Conservation (phyloP, 2,113 vertebrate species). For the Aplodontia rufa region DNA sequence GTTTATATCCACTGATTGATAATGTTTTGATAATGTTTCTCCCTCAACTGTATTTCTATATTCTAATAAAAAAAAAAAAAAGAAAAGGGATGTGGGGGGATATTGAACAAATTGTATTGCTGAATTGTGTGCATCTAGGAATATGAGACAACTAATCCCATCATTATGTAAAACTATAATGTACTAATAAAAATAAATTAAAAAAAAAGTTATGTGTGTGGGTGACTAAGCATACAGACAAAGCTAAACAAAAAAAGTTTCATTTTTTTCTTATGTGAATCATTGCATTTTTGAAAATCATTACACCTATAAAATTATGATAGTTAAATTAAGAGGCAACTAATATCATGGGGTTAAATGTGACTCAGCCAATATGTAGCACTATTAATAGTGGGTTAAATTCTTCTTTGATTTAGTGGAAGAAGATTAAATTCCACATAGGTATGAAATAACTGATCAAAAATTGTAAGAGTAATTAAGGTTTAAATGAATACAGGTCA, state of each 20-base stretch:
- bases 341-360: background rate
- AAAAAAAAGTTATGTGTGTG: too few species aligned
- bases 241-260: background rate
- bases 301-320: background rate
- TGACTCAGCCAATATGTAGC: background rate
- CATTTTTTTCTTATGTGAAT: background rate
- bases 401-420: background rate
- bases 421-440: background rate
- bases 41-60: too few species aligned
- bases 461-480: background rate
- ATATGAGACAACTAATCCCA: too few species aligned
- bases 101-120: too few species aligned
- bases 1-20: too few species aligned
- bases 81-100: too few species aligned
- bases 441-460: background rate
- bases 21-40: too few species aligned
- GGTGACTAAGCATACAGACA: background rate
- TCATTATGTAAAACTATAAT: too few species aligned
- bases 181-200: too few species aligned
- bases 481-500: background rate
- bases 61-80: too few species aligned
- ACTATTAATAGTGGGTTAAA: background rate
- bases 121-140: too few species aligned
- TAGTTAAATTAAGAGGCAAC: background rate
- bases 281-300: background rate